These are phyloP conservation scores for Scaeva pyrastri DNA, from an alignment of 2,888 invertebrate genomes.

Conservation along the genomic window DNA sequence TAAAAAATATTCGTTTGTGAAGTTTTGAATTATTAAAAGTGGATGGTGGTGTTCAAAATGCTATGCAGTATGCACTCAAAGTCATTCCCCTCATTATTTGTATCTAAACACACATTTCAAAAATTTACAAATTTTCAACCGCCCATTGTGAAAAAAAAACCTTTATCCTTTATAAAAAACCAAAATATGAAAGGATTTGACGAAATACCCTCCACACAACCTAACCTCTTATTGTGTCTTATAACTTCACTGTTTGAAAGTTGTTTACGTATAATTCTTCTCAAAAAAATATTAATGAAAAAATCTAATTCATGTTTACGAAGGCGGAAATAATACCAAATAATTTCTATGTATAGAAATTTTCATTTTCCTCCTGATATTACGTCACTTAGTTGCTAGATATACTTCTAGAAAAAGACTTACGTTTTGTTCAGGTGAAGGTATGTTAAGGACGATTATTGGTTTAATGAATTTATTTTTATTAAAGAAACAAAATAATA, in stretches of 20 bases:
- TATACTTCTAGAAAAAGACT: neutral
- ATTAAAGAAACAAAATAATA: too few species aligned
- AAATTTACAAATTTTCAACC: neutral
- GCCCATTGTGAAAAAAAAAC: neutral
- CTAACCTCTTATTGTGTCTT: neutral
- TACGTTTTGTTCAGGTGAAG: neutral
- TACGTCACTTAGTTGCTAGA: neutral
- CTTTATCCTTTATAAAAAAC: neutral
- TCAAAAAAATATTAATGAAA: neutral
- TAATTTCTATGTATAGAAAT: neutral
- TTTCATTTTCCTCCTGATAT: neutral
- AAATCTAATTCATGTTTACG: neutral
- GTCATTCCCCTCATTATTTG: too few species aligned
- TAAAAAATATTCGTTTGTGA: too few species aligned
- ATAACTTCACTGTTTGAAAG: constrained; percentile 7
- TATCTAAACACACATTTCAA: too few species aligned
- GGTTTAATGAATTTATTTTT: neutral
- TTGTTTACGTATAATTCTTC: neutral
- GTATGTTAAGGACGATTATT: neutral
- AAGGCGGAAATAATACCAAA: constrained; percentile 19
- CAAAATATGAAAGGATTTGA: constrained; percentile 10
- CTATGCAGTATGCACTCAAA: too few species aligned
- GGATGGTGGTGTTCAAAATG: too few species aligned
- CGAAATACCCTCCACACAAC: neutral
- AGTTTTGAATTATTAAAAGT: too few species aligned